These are phyloP conservation scores for Herminia tarsipennalis DNA, from an alignment of 2,888 invertebrate species.

Conservation along the genomic window DNA sequence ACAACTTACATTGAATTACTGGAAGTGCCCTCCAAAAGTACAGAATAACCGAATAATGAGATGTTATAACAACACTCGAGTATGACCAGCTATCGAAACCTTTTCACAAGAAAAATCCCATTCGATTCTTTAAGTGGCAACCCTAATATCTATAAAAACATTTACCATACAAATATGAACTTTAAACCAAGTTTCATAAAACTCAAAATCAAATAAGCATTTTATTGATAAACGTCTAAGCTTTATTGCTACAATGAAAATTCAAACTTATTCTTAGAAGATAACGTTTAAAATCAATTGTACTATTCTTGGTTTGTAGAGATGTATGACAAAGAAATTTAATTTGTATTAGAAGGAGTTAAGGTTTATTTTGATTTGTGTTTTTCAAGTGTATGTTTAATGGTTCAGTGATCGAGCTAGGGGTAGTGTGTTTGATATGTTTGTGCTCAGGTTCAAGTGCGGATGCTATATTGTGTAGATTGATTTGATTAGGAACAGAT, in stretches of 20 bases:
- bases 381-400: conserved; percentile 64
- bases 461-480: conserved; percentile 17
- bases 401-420: conserved; percentile 73
- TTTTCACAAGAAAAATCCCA: conserved; percentile 57
- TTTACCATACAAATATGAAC: conserved; percentile 7
- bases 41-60: conserved; percentile 49
- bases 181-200: not conserved
- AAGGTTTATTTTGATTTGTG: conserved; percentile 38
- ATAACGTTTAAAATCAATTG: conserved; percentile 5
- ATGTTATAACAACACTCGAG: conserved; percentile 30
- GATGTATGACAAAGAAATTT: conserved; percentile 10
- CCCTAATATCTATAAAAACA: conserved; percentile 10
- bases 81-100: conserved; percentile 55
- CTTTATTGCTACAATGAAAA: conserved; percentile 9
- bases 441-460: conserved; percentile 25
- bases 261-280: conserved; percentile 6
- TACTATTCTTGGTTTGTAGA: not conserved
- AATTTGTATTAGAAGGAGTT: conserved; percentile 10
- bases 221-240: not conserved
- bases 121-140: conserved; percentile 47
- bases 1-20: conserved; percentile 13
- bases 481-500: conserved; percentile 12
- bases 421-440: conserved; percentile 74
- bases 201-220: not conserved
- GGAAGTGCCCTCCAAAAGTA: conserved; percentile 41